Evolutionary conservation across 2,888 invertebrate species (phyloP), one percentile per base, ranked within the genome.

Genomic region (Julus scandinavius): DNA sequence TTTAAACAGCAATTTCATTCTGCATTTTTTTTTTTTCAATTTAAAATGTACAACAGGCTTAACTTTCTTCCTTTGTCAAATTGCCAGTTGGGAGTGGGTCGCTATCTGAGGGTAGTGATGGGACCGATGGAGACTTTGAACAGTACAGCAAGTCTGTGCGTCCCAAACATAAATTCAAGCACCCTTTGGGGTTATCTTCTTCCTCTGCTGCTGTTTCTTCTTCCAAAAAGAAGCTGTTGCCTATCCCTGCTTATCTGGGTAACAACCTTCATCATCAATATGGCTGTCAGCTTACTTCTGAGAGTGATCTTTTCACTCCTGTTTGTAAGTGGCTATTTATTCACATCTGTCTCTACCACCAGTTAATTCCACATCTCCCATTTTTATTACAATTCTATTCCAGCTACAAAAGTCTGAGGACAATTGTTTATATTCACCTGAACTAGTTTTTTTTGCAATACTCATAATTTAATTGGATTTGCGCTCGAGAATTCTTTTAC

Each of bases 81-180:
- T 85, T 85, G 90, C 86, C 91, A 92, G 92, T 91, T 87, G 90
- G 91, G 49, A 91, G 92, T 90, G 91, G 91, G 90, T 92, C 93
- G 4, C 92, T 92, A 17, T 93, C 93, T 45, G 93, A 93, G 89
- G 92, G 92, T 89, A 93, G 92, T 90, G 93, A 92, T 87, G 92
- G 92, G 38, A 92, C 93, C 54, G 93, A 92, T 49, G 92, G 92
- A 89, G 90, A 90, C 72, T 90, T 87, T n/a, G 87, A 89, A 45
- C 89, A 88, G n/a, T 88, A 90, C 88, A 90, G 90, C 88, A 91
- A 91, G 88, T 90, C 91, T 87, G 90, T 90, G 87, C 91, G 91
- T 88, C 90, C 91, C 89, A 91, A 91, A 90, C 90, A 91, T 88
- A 91, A 91, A 89, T 92, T 92, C 90, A 93, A 93, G 90, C 92